Base-by-base conservation (phyloP, 2,888 invertebrate genomes). In the Pandemis corylana region DNA sequence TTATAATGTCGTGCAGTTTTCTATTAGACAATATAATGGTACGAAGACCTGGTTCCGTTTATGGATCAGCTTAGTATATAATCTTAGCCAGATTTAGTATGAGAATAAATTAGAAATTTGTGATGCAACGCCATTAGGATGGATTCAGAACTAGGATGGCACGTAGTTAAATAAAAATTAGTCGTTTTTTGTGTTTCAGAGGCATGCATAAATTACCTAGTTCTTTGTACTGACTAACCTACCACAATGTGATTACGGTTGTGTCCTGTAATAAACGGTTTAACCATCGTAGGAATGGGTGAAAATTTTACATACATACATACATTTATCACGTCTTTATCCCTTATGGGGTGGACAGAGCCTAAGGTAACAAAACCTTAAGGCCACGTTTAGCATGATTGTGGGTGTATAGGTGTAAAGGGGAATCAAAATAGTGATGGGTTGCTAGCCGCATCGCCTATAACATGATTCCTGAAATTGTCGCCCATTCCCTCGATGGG, bases 91-190 rank as follows among this genome's bases (percentile, higher is more conserved):
- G 15, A 51, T 53, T 59, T 67, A 28, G 15, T 1, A 49, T 20
- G 49, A 53, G 67, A 67, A 53, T 67, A 67, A 53, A 41, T 67
- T 53, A 67, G 53, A 67, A 67, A 67, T n/a, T 28, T 59, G n/a
- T 67, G 53, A 67, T 53, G 53, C 9, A 67, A 53, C 7, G 41
- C 6, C 51, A 41, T 15, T 67, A 20, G n/a, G 20, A 59, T 56
- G 56, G 7, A 56, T 56, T 7, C 20, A 15, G 56, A 56, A 56
- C 56, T 56, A 7, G 56, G 56, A 20, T 59, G 28, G 28, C 59
- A 59, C 59, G 28, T 20, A 15, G 9, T 59, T 59, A 59, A 59
- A 28, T 56, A 56, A 28, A 28, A 59, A 59, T 59, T 59, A 28
- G 28, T 28, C 12, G 3, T 20, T 59, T 20, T 59, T 12, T 59